Percentiles rank a stretch among this genome's conserved stretches.
Evolutionary conservation across 2,113 vertebrate species (phyloP).

Genomic region (Caloenas nicobarica): DNA sequence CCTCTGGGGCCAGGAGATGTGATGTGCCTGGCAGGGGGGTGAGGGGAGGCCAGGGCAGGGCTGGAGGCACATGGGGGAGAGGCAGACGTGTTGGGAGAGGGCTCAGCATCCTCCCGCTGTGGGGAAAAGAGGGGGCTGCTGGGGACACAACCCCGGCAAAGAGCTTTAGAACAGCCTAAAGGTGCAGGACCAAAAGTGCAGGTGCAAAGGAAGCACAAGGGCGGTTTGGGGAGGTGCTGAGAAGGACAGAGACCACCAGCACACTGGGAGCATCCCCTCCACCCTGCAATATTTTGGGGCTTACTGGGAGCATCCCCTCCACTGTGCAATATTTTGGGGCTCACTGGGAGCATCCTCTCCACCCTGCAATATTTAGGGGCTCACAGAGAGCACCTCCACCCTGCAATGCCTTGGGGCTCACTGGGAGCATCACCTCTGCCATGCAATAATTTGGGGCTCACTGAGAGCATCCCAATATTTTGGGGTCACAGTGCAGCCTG

Average conservation of each 20-base stretch:
- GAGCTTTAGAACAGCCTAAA: background rate
- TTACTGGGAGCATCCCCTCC: too few species aligned
- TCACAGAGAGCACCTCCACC: background rate
- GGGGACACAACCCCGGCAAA: fast-evolving
- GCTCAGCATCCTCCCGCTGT: background rate
- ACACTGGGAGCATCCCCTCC: too few species aligned
- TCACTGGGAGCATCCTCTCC: background rate
- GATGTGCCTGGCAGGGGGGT: background rate
- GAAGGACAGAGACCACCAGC: background rate
- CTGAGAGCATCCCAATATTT: background rate
- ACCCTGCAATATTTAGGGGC: background rate
- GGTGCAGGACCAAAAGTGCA: fast-evolving
- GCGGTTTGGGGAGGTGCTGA: background rate
- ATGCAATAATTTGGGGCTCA: fast-evolving
- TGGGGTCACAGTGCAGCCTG: background rate
- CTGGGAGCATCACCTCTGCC: too few species aligned
- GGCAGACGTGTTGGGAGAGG: fast-evolving
- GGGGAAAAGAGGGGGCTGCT: fast-evolving
- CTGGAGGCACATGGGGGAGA: fast-evolving
- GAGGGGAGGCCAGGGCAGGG: too few species aligned
- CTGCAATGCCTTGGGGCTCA: too few species aligned
- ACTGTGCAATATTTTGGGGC: fast-evolving
- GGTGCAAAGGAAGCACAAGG: background rate
- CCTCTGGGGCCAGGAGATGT: background rate
- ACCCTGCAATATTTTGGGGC: background rate